Percentiles rank a stretch among this genome's conserved stretches.
Conservation (phyloP, 2,888 invertebrate genomes). For the Acrobasis consociella region DNA sequence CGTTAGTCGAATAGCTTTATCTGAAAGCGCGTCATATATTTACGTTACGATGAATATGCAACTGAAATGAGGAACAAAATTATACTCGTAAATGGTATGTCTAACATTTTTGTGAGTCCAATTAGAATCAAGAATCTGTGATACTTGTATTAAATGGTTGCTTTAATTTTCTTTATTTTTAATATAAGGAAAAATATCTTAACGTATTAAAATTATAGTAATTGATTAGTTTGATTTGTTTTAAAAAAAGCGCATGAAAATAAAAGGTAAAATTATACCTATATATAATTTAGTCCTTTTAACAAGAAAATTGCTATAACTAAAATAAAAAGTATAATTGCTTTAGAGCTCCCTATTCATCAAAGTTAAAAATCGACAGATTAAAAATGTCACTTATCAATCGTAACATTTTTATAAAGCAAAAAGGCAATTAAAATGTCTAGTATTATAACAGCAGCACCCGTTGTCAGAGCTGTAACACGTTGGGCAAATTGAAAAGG, state of each 20-base stretch:
- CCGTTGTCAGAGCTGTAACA: conserved; percentile 29
- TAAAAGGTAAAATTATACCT: too few species aligned
- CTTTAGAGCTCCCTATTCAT: conserved; percentile 2
- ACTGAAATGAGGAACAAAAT: neutral
- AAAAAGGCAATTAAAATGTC: conserved; percentile 32
- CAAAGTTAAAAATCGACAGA: neutral
- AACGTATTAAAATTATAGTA: too few species aligned
- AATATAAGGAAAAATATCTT: too few species aligned
- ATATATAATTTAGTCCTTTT: too few species aligned
- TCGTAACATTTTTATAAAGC: conserved; percentile 7
- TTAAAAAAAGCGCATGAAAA: too few species aligned
- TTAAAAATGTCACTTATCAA: conserved; percentile 9
- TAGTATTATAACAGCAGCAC: conserved; percentile 29
- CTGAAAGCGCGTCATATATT: conserved; percentile 11
- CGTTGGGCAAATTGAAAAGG: conserved; percentile 25
- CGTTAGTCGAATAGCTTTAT: conserved; percentile 15
- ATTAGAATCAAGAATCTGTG: too few species aligned
- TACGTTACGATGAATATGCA: neutral
- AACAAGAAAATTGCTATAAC: too few species aligned
- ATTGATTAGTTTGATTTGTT: too few species aligned
- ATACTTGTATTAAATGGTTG: too few species aligned
- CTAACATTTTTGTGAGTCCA: too few species aligned
- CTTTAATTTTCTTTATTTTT: too few species aligned
- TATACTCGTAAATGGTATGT: too few species aligned
- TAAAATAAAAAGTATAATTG: neutral